Conservation (phyloP, 2,888 invertebrate genomes). For the Lochmaea capreae region DNA sequence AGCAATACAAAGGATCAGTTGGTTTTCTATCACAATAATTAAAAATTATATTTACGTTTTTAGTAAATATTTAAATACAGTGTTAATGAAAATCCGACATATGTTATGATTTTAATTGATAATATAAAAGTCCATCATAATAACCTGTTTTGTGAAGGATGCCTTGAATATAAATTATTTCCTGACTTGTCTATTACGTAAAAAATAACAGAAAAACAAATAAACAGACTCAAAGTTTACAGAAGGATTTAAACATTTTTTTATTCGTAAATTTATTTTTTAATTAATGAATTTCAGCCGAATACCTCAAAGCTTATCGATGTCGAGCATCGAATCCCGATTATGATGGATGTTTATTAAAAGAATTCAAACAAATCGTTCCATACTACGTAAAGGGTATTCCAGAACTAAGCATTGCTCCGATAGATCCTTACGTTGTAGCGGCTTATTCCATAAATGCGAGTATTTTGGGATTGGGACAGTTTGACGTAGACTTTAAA, state of each 20-base stretch:
- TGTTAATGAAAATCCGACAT: too few species aligned
- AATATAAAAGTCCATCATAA: background rate
- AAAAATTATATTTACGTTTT: too few species aligned
- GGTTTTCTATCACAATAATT: too few species aligned
- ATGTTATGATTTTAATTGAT: too few species aligned
- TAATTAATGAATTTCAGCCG: conserved; percentile 3
- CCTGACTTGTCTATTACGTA: background rate
- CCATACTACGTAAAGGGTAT: conserved; percentile 5
- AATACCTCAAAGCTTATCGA: background rate
- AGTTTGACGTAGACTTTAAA: background rate
- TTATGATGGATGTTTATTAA: conserved; percentile 3
- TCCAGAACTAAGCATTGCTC: background rate
- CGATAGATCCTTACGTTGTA: conserved; percentile 3
- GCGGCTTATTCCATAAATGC: background rate
- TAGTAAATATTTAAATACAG: too few species aligned
- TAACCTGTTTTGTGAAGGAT: background rate
- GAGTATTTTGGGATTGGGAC: background rate
- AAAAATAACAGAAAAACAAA: background rate
- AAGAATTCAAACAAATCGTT: background rate
- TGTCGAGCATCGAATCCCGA: background rate
- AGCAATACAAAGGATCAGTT: too few species aligned
- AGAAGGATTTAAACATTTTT: too few species aligned
- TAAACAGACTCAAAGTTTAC: background rate
- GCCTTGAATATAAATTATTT: background rate
- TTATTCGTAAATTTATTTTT: background rate